A percentile compares a stretch with the other conserved stretches of the same genome.
Evolutionary conservation across 2,797 vertebrate genomes (phyloP).

Genomic region (Geotrypetes seraphini): DNA sequence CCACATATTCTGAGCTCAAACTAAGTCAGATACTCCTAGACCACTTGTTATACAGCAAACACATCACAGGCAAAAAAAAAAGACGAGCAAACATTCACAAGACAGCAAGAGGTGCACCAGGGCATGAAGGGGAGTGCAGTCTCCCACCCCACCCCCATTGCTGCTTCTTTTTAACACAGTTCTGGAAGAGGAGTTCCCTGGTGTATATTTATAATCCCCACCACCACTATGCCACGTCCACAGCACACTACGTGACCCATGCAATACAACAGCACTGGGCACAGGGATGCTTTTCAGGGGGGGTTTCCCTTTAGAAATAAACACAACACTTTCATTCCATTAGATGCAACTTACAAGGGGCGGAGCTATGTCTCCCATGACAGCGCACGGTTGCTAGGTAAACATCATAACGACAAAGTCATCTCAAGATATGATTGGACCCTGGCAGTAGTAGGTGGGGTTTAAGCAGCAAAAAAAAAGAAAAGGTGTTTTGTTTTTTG

Average conservation of each 20-base stretch:
- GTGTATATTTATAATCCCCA: conserved; percentile 34
- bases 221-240: conserved; percentile 67
- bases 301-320: conserved; percentile 13
- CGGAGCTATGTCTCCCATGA: conserved; percentile 43
- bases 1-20: conserved; percentile 49
- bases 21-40: conserved; percentile 63
- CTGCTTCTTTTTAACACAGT: neutral
- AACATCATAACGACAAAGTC: conserved; percentile 66
- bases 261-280: conserved; percentile 9
- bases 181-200: neutral
- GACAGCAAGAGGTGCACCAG: too few relatives aligned
- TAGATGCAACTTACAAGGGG: conserved; percentile 58
- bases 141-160: too few relatives aligned
- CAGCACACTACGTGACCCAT: conserved; percentile 58
- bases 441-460: conserved; percentile 50
- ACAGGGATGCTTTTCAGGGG: neutral
- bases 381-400: conserved; percentile 65
- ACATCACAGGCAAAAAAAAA: neutral
- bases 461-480: conserved; percentile 66
- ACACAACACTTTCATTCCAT: conserved; percentile 47
- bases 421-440: conserved; percentile 66
- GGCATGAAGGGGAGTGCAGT: too few relatives aligned
- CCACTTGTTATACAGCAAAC: conserved; percentile 54
- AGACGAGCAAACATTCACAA: neutral
- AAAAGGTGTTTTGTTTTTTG: conserved; percentile 32